Conservation (phyloP, 2,797 vertebrate species). For the Protonibea diacanthus region DNA sequence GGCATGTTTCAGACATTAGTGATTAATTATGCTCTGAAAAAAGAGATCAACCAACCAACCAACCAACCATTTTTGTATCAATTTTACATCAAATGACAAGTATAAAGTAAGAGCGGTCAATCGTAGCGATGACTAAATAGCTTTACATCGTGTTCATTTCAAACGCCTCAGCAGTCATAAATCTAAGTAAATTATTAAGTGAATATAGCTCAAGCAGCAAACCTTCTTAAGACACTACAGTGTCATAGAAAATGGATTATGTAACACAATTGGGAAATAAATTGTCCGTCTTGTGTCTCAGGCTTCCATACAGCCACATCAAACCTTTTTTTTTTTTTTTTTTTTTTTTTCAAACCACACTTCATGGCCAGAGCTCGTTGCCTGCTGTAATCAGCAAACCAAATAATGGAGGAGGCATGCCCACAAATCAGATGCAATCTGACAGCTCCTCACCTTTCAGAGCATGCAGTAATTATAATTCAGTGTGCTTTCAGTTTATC, state of each 20-base stretch:
- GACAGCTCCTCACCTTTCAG: conserved; percentile 52
- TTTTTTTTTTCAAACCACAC: neutral
- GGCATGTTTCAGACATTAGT: too few species aligned
- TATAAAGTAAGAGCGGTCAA: too few species aligned
- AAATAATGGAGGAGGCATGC: conserved; percentile 30
- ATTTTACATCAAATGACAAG: too few species aligned
- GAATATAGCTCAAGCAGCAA: neutral
- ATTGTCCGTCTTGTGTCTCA: neutral
- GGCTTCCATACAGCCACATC: conserved; percentile 25
- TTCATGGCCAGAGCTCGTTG: neutral
- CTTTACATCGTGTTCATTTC: neutral
- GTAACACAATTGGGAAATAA: conserved; percentile 20
- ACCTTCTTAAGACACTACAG: conserved; percentile 11
- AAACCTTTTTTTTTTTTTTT: conserved; percentile 16
- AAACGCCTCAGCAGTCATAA: neutral
- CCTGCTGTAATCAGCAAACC: conserved; percentile 16
- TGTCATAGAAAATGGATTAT: conserved; percentile 28
- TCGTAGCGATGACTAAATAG: too few species aligned
- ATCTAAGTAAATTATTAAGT: neutral
- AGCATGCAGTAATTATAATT: conserved; percentile 48
- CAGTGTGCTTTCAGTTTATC: conserved; percentile 42
- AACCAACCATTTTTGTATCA: too few species aligned
- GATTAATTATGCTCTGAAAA: too few species aligned
- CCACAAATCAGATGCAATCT: conserved; percentile 43
- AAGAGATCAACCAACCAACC: too few species aligned